These are phyloP conservation scores for Cheilosia pagana DNA, from an alignment of 2,888 invertebrate species.

Conservation along the genomic window DNA sequence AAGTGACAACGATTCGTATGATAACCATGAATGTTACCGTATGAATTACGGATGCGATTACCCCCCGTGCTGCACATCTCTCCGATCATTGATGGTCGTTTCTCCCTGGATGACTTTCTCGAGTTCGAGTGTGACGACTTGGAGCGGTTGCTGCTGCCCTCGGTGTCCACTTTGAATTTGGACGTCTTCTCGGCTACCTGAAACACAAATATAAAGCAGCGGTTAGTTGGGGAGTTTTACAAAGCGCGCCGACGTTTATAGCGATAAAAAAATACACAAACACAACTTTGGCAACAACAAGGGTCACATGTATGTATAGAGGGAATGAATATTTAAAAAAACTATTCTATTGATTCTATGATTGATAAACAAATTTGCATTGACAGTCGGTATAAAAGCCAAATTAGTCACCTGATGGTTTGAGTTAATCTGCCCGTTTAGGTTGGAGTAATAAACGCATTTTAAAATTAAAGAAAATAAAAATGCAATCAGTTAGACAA, in stretches of 20 bases:
- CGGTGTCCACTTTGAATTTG: slow-evolving; percentile 90
- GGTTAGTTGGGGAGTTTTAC: neutral
- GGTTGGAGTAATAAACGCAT: slow-evolving; percentile 26
- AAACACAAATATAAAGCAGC: slow-evolving; percentile 24
- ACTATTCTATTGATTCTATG: slow-evolving; percentile 58
- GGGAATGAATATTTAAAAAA: slow-evolving; percentile 51
- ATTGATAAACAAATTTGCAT: slow-evolving; percentile 51
- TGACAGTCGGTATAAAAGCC: slow-evolving; percentile 50
- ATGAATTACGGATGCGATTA: slow-evolving; percentile 83
- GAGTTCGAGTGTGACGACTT: slow-evolving; percentile 87
- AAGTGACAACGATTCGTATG: slow-evolving; percentile 83
- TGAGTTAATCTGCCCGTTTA: slow-evolving; percentile 64
- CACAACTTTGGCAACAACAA: slow-evolving; percentile 39
- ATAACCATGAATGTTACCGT: slow-evolving; percentile 83
- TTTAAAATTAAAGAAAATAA: slow-evolving; percentile 31
- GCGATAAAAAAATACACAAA: neutral
- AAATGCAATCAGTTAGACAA: slow-evolving; percentile 8
- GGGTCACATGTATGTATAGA: slow-evolving; percentile 40
- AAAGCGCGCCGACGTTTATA: neutral
- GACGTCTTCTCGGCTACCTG: slow-evolving; percentile 88
- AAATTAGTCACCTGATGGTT: slow-evolving; percentile 69
- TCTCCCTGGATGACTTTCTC: slow-evolving; percentile 88
- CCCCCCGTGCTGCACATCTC: slow-evolving; percentile 83
- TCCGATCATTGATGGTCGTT: slow-evolving; percentile 84
- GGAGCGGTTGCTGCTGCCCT: slow-evolving; percentile 85